These are phyloP conservation scores for Ridgeia piscesae DNA, from an alignment of 1,140 invertebrate species.

Conservation along the genomic window DNA sequence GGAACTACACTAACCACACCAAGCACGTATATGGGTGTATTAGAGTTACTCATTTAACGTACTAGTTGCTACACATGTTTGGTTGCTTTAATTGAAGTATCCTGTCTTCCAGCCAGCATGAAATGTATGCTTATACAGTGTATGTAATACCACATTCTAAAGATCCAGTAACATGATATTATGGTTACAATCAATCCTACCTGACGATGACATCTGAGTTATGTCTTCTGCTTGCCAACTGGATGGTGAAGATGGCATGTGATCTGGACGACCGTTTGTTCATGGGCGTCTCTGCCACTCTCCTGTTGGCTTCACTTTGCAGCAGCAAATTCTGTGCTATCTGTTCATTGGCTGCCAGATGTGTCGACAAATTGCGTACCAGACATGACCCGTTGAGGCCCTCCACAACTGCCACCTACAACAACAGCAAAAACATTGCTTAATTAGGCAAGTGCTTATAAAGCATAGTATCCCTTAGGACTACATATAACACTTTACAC, in stretches of 20 bases:
- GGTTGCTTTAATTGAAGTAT: no score
- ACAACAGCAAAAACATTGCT: neutral
- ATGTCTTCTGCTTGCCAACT: slow-evolving; percentile 59
- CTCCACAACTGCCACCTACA: slow-evolving; percentile 31
- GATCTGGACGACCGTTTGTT: slow-evolving; percentile 69
- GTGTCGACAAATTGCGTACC: slow-evolving; percentile 26
- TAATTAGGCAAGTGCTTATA: no score
- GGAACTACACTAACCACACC: no score
- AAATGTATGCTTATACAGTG: no score
- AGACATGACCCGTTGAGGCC: slow-evolving; percentile 25
- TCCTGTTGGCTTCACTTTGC: slow-evolving; percentile 33
- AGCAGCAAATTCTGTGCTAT: slow-evolving; percentile 31
- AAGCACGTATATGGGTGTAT: no score
- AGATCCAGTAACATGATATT: no score
- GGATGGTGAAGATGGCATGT: slow-evolving; percentile 70
- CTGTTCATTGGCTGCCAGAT: slow-evolving; percentile 29
- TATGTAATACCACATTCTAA: no score
- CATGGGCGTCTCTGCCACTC: slow-evolving; percentile 62
- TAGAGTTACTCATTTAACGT: no score
- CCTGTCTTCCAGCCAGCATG: no score
- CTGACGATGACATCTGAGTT: slow-evolving; percentile 8
- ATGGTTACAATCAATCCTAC: neutral
- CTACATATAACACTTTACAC: no score
- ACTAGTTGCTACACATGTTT: no score
- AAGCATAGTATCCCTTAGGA: no score